phyloP scores from a whole-genome alignment of 2,797 vertebrate genomes.

The Oophaga sylvatica region DNA sequence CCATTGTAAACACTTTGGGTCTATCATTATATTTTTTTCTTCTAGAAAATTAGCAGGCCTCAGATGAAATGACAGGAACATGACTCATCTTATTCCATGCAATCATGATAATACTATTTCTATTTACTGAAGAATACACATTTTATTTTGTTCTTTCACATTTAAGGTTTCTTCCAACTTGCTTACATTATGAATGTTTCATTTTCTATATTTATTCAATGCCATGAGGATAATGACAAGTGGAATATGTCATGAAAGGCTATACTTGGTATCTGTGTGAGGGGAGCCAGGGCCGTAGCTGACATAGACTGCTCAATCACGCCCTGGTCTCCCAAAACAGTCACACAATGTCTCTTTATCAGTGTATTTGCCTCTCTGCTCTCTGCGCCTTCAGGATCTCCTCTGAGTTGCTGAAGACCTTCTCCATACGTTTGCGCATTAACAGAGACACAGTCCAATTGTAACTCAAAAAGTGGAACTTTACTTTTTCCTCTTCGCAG shows the following conservation, averaged over 20 bases:
- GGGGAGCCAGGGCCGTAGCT: no score
- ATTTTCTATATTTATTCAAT: neutral
- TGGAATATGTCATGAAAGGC: neutral
- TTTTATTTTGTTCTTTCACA: slow-evolving; percentile 5
- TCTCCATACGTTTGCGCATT: no score
- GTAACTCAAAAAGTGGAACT: no score
- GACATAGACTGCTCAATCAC: no score
- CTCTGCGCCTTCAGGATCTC: no score
- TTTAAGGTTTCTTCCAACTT: slow-evolving; percentile 9
- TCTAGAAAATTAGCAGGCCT: slow-evolving; percentile 5
- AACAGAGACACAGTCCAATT: no score
- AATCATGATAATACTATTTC: neutral
- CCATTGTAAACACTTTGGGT: neutral
- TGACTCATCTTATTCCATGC: slow-evolving; percentile 4
- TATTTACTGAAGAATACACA: neutral
- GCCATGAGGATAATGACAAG: neutral
- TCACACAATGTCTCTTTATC: no score
- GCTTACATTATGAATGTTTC: neutral
- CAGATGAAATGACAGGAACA: neutral
- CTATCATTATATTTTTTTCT: neutral
- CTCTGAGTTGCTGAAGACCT: no score
- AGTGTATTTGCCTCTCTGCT: no score
- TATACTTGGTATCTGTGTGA: neutral
- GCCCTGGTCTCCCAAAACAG: no score
- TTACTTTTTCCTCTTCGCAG: no score